Percentiles rank a stretch among this genome's conserved stretches.
Evolutionary conservation across 2,888 invertebrate genomes (phyloP).

Genomic region (Pteria penguin): DNA sequence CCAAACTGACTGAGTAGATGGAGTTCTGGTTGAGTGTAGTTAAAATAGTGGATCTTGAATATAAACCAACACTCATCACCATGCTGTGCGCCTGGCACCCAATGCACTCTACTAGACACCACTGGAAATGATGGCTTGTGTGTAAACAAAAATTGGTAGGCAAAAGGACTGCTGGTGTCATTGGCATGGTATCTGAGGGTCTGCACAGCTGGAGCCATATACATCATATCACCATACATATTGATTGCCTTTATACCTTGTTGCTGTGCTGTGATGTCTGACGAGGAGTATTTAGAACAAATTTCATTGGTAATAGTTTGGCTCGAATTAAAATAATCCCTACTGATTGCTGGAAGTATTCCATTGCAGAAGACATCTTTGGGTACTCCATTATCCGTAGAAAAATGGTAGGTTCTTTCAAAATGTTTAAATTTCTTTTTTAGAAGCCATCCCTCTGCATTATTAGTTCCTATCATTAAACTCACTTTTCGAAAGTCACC

Average conservation of each 20-base stretch:
- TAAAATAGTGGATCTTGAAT: constrained; percentile 89
- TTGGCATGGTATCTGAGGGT: constrained; percentile 88
- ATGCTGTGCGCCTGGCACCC: constrained; percentile 95
- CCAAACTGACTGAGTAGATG: constrained; percentile 92
- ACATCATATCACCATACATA: constrained; percentile 50
- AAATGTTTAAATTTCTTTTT: constrained; percentile 45
- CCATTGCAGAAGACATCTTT: constrained; percentile 45
- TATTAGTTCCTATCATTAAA: constrained; percentile 55
- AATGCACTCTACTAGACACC: constrained; percentile 87
- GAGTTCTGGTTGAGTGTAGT: constrained; percentile 75
- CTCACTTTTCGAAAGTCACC: constrained; percentile 25
- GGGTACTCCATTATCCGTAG: constrained; percentile 44
- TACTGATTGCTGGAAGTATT: constrained; percentile 40
- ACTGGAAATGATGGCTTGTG: constrained; percentile 89
- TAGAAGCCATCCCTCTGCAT: constrained; percentile 56
- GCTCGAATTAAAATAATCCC: constrained; percentile 42
- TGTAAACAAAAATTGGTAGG: constrained; percentile 92
- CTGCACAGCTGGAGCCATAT: constrained; percentile 47
- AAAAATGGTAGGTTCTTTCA: constrained; percentile 38
- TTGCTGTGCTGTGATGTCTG: constrained; percentile 7
- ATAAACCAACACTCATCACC: constrained; percentile 96
- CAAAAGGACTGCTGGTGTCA: constrained; percentile 86
- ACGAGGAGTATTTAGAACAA: constrained; percentile 43
- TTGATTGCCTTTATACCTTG: constrained; percentile 46
- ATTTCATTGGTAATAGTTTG: constrained; percentile 32